A percentile compares a stretch with the other conserved stretches of the same genome.
phyloP scores from a whole-genome alignment of 2,888 invertebrate species.

The Poecilobothrus nobilitatus region DNA sequence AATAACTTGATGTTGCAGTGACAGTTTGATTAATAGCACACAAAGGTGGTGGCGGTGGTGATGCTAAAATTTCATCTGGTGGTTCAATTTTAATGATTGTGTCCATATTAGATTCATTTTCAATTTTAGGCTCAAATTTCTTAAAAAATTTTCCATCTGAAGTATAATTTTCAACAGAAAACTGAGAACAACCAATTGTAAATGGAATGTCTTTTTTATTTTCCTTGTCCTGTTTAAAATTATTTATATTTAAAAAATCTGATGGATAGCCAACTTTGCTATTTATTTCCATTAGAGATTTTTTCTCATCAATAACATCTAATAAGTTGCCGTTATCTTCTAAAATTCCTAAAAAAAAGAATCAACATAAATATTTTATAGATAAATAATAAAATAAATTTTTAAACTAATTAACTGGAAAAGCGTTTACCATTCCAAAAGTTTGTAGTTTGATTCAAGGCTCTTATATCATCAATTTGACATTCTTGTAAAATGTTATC shows the following conservation, averaged over 20 bases:
- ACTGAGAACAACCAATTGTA: constrained; percentile 19
- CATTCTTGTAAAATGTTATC: constrained; percentile 44
- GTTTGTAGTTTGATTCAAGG: constrained; percentile 40
- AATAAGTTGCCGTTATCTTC: constrained; percentile 32
- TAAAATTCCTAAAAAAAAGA: constrained; percentile 26
- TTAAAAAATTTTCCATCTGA: constrained; percentile 35
- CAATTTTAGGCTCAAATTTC: constrained; percentile 24
- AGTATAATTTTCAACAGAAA: constrained; percentile 18
- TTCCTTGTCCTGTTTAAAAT: no score
- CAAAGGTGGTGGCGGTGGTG: constrained; percentile 23
- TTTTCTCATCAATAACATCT: constrained; percentile 37
- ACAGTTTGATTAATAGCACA: constrained; percentile 11
- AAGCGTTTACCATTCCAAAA: constrained; percentile 42
- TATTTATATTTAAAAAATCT: not conserved
- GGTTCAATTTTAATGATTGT: constrained; percentile 30
- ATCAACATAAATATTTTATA: constrained; percentile 10
- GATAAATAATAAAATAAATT: no score
- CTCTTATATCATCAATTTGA: constrained; percentile 42
- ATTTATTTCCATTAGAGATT: constrained; percentile 23
- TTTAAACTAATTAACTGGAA: no score
- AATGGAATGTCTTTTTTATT: no score
- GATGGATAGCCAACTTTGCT: constrained; percentile 21
- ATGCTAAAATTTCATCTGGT: constrained; percentile 25
- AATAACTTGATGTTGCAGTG: constrained; percentile 14
- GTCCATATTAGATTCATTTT: constrained; percentile 18